Percentiles rank a stretch among this genome's conserved stretches.
These are phyloP conservation scores for Ellobium chinense DNA, from an alignment of 2,888 invertebrate species.

Conservation along the genomic window DNA sequence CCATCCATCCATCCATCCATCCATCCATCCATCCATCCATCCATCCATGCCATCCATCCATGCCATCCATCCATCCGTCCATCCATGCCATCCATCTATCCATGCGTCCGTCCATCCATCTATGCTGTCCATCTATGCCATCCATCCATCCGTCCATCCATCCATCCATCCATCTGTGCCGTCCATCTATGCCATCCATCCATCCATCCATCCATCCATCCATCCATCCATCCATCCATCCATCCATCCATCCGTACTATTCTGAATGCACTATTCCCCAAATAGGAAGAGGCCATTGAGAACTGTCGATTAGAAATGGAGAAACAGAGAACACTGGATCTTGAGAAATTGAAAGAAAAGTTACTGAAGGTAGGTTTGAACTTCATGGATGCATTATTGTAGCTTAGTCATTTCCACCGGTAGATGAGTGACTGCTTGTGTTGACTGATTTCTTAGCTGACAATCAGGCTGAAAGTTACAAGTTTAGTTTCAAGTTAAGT, in stretches of 20 bases:
- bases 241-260: neutral
- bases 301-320: constrained; percentile 66
- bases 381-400: no score
- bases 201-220: neutral
- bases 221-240: neutral
- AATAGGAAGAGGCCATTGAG: constrained; percentile 71
- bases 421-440: no score
- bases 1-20: neutral
- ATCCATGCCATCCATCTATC: neutral
- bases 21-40: neutral
- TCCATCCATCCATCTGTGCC: neutral
- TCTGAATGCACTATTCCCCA: no score
- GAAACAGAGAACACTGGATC: constrained; percentile 69
- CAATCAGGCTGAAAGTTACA: no score
- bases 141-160: neutral
- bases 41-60: neutral
- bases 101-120: neutral
- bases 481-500: no score
- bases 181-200: neutral
- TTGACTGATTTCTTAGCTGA: no score
- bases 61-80: neutral
- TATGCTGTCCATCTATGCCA: no score
- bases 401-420: no score
- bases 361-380: constrained; percentile 73
- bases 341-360: constrained; percentile 72